These are phyloP conservation scores for Pseudococcus jackbeardsleyi DNA, from an alignment of 2,888 invertebrate species.

Conservation along the genomic window DNA sequence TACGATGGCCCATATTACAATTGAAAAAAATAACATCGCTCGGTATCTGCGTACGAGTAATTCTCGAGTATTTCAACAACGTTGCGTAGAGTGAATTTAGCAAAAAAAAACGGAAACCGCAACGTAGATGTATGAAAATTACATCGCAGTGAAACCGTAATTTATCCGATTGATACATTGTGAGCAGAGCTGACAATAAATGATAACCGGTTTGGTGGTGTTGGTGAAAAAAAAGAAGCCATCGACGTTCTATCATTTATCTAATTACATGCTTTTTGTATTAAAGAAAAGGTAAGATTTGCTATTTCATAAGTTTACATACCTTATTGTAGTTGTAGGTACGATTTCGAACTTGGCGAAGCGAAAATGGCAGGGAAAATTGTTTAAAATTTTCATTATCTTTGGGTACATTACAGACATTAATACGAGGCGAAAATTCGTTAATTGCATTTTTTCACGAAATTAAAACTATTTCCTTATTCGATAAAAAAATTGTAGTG, in stretches of 20 bases:
- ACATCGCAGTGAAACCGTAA: slow-evolving; percentile 25
- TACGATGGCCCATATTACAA: slow-evolving; percentile 48
- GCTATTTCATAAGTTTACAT: not conserved
- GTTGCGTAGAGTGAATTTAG: slow-evolving; percentile 13
- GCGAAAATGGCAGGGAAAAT: not conserved
- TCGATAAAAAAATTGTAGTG: too few species aligned
- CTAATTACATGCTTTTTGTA: slow-evolving; percentile 21
- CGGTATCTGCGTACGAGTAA: not conserved
- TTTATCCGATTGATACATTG: slow-evolving; percentile 55
- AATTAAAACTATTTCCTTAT: too few species aligned
- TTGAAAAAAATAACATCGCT: not conserved
- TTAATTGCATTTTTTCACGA: too few species aligned
- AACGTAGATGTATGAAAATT: not conserved
- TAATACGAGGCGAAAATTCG: too few species aligned
- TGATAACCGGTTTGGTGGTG: slow-evolving; percentile 5
- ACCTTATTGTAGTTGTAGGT: not conserved
- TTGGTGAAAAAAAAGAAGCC: not conserved
- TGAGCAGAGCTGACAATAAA: slow-evolving; percentile 15
- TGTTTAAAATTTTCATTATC: too few species aligned
- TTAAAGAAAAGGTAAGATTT: not conserved
- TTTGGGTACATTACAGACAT: too few species aligned
- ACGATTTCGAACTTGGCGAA: not conserved
- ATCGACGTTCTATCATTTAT: slow-evolving; percentile 24
- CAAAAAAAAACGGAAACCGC: slow-evolving; percentile 53
- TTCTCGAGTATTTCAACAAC: slow-evolving; percentile 7